These are phyloP conservation scores for Stegastes partitus DNA, from an alignment of 2,113 vertebrate genomes.

Conservation along the genomic window DNA sequence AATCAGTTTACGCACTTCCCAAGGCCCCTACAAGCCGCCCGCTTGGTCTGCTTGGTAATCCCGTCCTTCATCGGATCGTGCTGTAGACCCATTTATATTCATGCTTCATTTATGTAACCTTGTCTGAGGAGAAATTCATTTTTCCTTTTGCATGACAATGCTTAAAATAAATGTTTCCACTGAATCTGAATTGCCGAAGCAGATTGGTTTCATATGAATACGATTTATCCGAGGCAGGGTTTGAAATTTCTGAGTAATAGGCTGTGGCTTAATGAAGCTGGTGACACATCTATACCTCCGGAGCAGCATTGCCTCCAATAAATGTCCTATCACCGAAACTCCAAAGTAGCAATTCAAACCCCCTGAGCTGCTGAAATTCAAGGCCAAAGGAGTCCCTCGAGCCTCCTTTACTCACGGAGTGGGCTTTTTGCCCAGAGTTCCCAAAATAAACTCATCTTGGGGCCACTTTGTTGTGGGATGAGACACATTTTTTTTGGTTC, in stretches of 20 bases:
- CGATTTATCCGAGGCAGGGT: not conserved
- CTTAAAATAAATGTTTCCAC: conserved; percentile 16
- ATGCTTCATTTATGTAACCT: conserved; percentile 27
- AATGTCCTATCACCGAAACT: conserved; percentile 39
- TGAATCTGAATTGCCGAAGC: conserved; percentile 26
- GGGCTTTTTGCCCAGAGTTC: conserved; percentile 3
- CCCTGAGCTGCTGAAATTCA: conserved; percentile 15
- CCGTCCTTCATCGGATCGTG: conserved; percentile 1
- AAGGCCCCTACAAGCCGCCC: not conserved
- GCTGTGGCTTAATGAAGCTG: conserved; percentile 29
- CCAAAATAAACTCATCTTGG: conserved; percentile 42
- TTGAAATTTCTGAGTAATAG: conserved; percentile 11
- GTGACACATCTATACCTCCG: conserved; percentile 25
- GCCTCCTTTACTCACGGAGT: conserved; percentile 18
- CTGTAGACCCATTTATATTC: conserved; percentile 27
- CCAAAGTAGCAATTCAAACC: conserved; percentile 16
- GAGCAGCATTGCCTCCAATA: conserved; percentile 3
- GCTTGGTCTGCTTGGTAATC: conserved; percentile 8
- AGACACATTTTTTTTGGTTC: conserved; percentile 10
- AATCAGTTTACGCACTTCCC: not conserved
- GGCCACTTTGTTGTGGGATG: conserved; percentile 19
- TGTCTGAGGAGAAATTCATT: conserved; percentile 26
- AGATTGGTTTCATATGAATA: conserved; percentile 5
- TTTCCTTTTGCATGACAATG: conserved; percentile 3
- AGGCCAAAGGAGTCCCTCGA: conserved; percentile 29